Conservation (phyloP, 1,140 invertebrate genomes). For the Amyelois transitella region DNA sequence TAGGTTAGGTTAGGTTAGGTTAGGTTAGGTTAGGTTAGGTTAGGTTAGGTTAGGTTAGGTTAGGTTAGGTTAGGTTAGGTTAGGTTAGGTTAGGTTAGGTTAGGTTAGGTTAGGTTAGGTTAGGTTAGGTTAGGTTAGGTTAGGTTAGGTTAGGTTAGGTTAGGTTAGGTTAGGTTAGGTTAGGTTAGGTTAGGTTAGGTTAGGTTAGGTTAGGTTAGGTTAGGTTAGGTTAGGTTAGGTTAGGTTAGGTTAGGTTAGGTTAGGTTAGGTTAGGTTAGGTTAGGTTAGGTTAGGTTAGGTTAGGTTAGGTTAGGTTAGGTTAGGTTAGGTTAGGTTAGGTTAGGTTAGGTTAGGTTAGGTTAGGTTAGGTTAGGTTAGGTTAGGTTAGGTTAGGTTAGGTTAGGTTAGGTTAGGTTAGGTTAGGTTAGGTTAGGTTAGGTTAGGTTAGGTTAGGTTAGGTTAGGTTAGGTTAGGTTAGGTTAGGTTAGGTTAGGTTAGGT, state of each 20-base stretch:
- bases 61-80: conserved; percentile 20
- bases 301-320: conserved; percentile 26
- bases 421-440: conserved; percentile 31
- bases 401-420: conserved; percentile 50
- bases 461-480: conserved; percentile 15
- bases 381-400: conserved; percentile 53
- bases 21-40: conserved; percentile 16
- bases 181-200: conserved; percentile 19
- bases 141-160: conserved; percentile 20
- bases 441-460: conserved; percentile 24
- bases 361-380: conserved; percentile 32
- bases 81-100: conserved; percentile 17
- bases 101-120: conserved; percentile 11
- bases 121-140: conserved; percentile 11
- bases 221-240: conserved; percentile 22
- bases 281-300: conserved; percentile 30
- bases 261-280: conserved; percentile 32
- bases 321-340: conserved; percentile 27
- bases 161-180: conserved; percentile 24
- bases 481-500: conserved; percentile 21
- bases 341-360: conserved; percentile 28
- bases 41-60: conserved; percentile 16
- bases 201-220: conserved; percentile 19
- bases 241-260: conserved; percentile 28
- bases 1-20: conserved; percentile 35